These are phyloP conservation scores for Campopleginae sp. DNA, from an alignment of 2,888 invertebrate species.

Conservation along the genomic window DNA sequence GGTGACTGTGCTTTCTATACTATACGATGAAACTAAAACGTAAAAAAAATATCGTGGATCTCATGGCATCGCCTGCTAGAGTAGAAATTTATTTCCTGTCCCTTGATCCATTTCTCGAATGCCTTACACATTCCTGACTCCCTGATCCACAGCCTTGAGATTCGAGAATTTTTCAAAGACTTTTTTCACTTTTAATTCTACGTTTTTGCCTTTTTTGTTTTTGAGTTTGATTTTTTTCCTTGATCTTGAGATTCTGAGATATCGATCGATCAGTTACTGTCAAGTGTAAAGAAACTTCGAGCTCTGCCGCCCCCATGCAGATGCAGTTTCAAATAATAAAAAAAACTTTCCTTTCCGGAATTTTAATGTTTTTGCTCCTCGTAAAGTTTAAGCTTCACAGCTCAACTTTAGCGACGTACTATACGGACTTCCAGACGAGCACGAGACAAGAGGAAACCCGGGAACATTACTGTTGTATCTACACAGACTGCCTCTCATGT, in stretches of 20 bases:
- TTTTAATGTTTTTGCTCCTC: background rate
- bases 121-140: background rate
- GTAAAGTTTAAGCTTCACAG: background rate
- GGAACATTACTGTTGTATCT: constrained; percentile 29
- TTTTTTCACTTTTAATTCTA: background rate
- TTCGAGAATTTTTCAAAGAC: background rate
- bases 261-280: background rate
- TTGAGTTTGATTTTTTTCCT: background rate
- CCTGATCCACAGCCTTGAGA: background rate
- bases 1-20: constrained; percentile 20
- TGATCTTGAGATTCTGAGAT: background rate
- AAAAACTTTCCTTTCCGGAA: background rate
- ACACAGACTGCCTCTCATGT: constrained; percentile 36
- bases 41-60: constrained; percentile 31
- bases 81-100: background rate
- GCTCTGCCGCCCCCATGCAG: background rate
- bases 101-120: background rate
- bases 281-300: background rate
- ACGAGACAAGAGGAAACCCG: constrained; percentile 29
- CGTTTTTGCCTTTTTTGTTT: background rate
- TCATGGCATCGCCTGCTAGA: constrained; percentile 10
- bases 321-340: background rate
- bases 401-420: background rate
- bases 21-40: constrained; percentile 42
- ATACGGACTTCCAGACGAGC: constrained; percentile 17